Base-by-base conservation (phyloP, 2,888 invertebrate genomes). In the Steromphala cineraria region DNA sequence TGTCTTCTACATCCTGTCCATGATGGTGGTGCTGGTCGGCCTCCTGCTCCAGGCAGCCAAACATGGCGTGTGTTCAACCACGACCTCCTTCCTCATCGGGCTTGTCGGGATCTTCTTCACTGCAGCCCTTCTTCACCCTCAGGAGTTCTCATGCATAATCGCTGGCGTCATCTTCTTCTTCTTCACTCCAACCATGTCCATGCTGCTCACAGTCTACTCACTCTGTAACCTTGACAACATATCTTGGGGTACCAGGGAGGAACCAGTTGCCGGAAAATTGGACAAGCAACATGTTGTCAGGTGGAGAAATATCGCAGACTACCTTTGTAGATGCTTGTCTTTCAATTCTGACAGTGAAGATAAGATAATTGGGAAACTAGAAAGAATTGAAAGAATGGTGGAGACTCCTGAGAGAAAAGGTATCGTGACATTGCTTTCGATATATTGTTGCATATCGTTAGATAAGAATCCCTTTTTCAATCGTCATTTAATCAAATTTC, bases 51-150 rank as follows among this genome's bases (percentile, higher is more conserved):
- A 86, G 3, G 88, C 91, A 4, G 88, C 82, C 0, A 81, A 87
- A 55, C 87, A 89, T 75, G 87, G 88, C 21, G 87, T 90, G 71
- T 90, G 98, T 79, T 98, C 98, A 31, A 98, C 99, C 0, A 98
- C 98, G 24, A 98, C 98, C 79, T 98, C 99, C 93, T 99, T 99
- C 95, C 96, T 99, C 93, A 97, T 98, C 94, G 96, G 98, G n/a
- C 95, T 98, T 93, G 96, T 97, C 83, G 96, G 97, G 76, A 98
- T 81, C 21, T 98, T 98, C 95, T 96, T 98, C 90, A 97, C 98
- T 95, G 98, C 99, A 78, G 99, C 98, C 75, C 96, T 98, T 93
- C 95, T 99, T 74, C 99, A 99, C 96, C 99, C 99, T 0, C 98
- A 98, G 94, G 98, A 85, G 53, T 71, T 84, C 53, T 80, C 75